phyloP scores from a whole-genome alignment of 2,797 vertebrate genomes.

The Malurus splendens region DNA sequence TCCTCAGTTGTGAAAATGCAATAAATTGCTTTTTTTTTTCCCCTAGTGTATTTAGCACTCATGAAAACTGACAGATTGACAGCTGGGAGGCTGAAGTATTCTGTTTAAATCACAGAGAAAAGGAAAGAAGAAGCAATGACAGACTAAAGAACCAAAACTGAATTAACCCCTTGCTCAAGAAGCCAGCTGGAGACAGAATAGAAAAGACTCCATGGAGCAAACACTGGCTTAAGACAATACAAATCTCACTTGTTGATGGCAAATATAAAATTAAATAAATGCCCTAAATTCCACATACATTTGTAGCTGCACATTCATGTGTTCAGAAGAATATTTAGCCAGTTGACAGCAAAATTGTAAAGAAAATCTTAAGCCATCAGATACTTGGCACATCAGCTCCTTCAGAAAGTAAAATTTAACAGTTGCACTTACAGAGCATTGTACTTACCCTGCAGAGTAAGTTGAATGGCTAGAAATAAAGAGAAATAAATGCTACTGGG shows the following conservation, averaged over 20 bases:
- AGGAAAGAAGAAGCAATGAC: not conserved
- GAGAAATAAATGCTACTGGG: not conserved
- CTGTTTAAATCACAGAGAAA: not conserved
- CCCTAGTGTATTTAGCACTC: slow-evolving; percentile 14
- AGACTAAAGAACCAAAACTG: not conserved
- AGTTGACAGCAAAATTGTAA: not conserved
- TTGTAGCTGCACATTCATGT: not conserved
- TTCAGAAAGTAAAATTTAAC: not conserved
- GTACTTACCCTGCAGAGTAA: not conserved
- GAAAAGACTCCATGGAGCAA: not conserved
- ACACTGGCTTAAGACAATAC: not conserved
- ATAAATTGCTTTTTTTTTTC: slow-evolving; percentile 8
- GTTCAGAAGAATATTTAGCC: not conserved
- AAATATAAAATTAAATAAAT: not conserved
- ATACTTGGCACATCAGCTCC: not conserved
- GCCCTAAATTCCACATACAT: rapidly evolving
- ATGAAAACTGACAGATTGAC: slow-evolving; percentile 17
- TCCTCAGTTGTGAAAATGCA: slow-evolving; percentile 19
- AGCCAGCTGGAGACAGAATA: not conserved
- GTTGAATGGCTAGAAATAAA: not conserved
- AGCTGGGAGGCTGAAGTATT: not conserved
- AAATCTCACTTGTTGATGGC: not conserved
- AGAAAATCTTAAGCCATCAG: not conserved
- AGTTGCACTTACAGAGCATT: not conserved
- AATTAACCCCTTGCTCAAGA: not conserved